Evolutionary conservation across 2,888 invertebrate genomes (phyloP).

Genomic region (Morpho achilles): DNA sequence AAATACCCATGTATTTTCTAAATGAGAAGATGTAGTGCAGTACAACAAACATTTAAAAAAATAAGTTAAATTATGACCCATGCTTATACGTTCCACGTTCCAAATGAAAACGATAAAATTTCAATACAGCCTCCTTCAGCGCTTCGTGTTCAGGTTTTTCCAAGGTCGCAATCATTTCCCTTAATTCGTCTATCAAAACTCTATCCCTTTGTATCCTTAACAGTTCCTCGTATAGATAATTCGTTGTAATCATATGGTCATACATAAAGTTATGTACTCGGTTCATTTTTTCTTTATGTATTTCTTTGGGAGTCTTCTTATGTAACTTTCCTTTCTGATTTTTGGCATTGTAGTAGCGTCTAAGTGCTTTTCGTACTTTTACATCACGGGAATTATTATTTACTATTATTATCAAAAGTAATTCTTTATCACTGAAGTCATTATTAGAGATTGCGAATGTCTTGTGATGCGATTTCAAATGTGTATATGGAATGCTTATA

Average conservation of each 20-base stretch:
- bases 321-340: no score
- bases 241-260: slow-evolving; percentile 30
- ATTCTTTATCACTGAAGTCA: not conserved
- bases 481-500: not conserved
- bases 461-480: no score
- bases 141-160: slow-evolving; percentile 26
- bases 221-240: slow-evolving; percentile 44
- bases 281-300: slow-evolving; percentile 29
- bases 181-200: slow-evolving; percentile 35
- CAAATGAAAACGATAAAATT: slow-evolving; percentile 26
- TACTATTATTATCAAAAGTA: not conserved
- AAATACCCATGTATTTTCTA: no score
- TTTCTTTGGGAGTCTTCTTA: slow-evolving; percentile 11
- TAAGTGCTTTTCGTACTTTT: not conserved
- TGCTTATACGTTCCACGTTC: slow-evolving; percentile 1
- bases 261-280: slow-evolving; percentile 35
- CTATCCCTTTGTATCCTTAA: slow-evolving; percentile 34
- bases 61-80: slow-evolving; percentile 11
- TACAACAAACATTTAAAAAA: no score
- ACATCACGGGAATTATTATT: not conserved
- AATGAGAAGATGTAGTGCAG: no score
- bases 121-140: slow-evolving; percentile 30
- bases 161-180: slow-evolving; percentile 39
- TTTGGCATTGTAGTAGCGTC: not conserved
- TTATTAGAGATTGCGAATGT: no score